Conservation (phyloP, 2,888 invertebrate genomes). For the Subacronicta megacephala region DNA sequence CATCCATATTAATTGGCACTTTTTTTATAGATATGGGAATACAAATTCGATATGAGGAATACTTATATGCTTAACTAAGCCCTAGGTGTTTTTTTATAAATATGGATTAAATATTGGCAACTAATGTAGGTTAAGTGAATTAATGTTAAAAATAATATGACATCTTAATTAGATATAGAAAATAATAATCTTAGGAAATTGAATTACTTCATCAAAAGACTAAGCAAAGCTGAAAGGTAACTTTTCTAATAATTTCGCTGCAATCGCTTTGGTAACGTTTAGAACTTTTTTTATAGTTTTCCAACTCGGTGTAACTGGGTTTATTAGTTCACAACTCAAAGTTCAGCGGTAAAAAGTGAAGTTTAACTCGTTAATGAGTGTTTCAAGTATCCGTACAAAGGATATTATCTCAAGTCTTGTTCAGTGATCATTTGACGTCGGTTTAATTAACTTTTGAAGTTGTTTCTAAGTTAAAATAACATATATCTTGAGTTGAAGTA, state of each 20-base stretch:
- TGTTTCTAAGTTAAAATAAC: background rate
- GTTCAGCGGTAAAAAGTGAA: slow-evolving; percentile 48
- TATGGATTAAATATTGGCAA: too few relatives aligned
- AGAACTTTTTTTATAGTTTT: slow-evolving; percentile 61
- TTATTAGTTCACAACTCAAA: slow-evolving; percentile 57
- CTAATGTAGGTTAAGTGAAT: too few relatives aligned
- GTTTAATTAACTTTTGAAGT: slow-evolving; percentile 19
- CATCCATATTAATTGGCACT: too few relatives aligned
- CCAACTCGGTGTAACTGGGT: slow-evolving; percentile 44
- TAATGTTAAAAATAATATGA: too few relatives aligned
- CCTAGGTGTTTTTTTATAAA: background rate
- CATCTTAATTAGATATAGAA: background rate
- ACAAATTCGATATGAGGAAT: too few relatives aligned
- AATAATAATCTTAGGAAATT: slow-evolving; percentile 7
- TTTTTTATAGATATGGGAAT: too few relatives aligned
- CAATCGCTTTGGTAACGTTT: slow-evolving; percentile 43
- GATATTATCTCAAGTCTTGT: slow-evolving; percentile 2
- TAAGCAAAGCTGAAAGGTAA: slow-evolving; percentile 34
- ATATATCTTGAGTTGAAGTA: background rate
- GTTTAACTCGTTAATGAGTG: slow-evolving; percentile 40
- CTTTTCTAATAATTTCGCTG: slow-evolving; percentile 60
- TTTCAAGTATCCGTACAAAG: slow-evolving; percentile 12
- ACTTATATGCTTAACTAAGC: too few relatives aligned
- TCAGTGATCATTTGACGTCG: slow-evolving; percentile 10
- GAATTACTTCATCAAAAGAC: slow-evolving; percentile 20